Evolutionary conservation across 2,888 invertebrate species (phyloP).

Genomic region (Orthosia gothica): DNA sequence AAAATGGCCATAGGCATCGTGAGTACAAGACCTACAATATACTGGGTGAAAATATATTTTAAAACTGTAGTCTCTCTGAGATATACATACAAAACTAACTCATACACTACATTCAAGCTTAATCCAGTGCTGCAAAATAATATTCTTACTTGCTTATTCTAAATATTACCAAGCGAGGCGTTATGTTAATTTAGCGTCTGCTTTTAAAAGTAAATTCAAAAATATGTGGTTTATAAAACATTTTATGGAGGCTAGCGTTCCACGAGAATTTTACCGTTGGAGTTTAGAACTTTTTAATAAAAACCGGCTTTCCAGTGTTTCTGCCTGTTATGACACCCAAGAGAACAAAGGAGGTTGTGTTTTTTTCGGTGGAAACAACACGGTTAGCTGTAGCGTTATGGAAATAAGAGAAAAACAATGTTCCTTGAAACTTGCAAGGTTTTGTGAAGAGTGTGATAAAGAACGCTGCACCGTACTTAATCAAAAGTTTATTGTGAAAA

Average conservation of each 20-base stretch:
- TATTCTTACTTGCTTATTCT: slow-evolving; percentile 21
- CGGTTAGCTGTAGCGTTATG: not conserved
- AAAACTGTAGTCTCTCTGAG: not conserved
- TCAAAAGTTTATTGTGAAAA: not conserved
- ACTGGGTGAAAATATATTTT: not conserved
- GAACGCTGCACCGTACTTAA: not conserved
- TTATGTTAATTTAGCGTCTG: slow-evolving; percentile 46
- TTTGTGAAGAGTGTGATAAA: not conserved
- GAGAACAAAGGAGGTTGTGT: slow-evolving; percentile 22
- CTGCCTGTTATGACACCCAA: slow-evolving; percentile 21
- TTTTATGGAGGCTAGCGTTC: slow-evolving; percentile 32
- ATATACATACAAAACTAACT: slow-evolving; percentile 5
- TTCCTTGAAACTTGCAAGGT: not conserved
- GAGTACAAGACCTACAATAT: too few relatives aligned
- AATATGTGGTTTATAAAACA: slow-evolving; percentile 51
- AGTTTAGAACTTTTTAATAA: slow-evolving; percentile 53
- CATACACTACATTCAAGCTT: slow-evolving; percentile 13
- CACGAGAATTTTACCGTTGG: slow-evolving; percentile 17
- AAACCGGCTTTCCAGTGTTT: slow-evolving; percentile 27
- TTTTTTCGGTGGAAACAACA: not conserved
- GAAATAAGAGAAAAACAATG: not conserved
- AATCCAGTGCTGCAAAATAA: slow-evolving; percentile 18
- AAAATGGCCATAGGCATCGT: too few relatives aligned
- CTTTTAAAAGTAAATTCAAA: slow-evolving; percentile 45
- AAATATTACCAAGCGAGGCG: slow-evolving; percentile 34